Base-by-base conservation (phyloP, 2,797 vertebrate species). In the Simalia tracyae region DNA sequence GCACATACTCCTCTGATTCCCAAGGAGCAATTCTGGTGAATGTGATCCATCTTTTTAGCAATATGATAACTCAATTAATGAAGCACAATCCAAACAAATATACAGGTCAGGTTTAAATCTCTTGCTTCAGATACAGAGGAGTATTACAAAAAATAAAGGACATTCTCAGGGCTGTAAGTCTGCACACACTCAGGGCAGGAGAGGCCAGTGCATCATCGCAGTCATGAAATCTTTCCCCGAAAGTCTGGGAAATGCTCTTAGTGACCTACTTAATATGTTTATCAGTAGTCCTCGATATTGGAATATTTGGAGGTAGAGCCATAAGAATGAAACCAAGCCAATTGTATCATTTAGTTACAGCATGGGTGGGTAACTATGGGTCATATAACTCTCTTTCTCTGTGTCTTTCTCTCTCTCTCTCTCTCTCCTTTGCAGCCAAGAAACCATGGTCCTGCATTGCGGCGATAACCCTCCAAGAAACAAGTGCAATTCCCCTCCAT, bases 11-110 rank as follows among this genome's bases (percentile, higher is more conserved):
- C 87, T 90, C 54, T 89, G 5, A 91, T 7, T 95, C 93, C 94
- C 91, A 88, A 90, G 64, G 89, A 94, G 64, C 63, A 89, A 61
- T 93, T 95, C 56, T 26, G 91, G 42, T 76, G 28, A 92, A 89
- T 92, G 86, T 92, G 91, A 91, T 84, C 95, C 94, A 93, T 92
- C 68, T 94, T 96, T 95, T 95, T 95, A 92, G 89, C 86, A 94
- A 66, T 93, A 94, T 91, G 94, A 96, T 95, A 96, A 94, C 95
- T 96, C 72, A 94, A 95, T 96, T 95, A 93, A 92, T 87, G 92
- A 89, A 86, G 56, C 90, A 90, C 87, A 94, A 93, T 96, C 84
- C 94, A 94, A 95, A 93, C 19, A 88, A 93, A 94, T 95, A 95
- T 95, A 92, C 72, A 92, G 84, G 94, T 93, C n/a, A 72, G 89